phyloP scores from a whole-genome alignment of 2,888 invertebrate genomes.

The Acanthosoma haemorrhoidale region DNA sequence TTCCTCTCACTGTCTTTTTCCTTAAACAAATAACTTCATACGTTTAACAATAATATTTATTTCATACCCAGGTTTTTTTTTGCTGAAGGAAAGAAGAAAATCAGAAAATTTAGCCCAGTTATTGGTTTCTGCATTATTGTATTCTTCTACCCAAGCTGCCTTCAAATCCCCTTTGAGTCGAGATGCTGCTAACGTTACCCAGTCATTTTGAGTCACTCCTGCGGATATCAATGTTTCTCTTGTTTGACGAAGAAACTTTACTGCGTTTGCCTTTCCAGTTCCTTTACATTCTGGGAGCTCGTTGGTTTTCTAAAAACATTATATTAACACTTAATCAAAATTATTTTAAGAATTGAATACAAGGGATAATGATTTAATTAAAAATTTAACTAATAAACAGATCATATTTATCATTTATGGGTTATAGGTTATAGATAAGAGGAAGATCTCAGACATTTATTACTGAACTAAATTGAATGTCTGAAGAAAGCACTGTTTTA shows the following conservation, averaged over 20 bases:
- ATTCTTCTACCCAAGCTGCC: background rate
- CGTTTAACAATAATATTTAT: no score
- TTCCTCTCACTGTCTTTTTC: no score
- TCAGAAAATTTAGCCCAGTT: background rate
- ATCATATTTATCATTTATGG: no score
- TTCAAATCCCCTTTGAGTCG: background rate
- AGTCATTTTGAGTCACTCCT: background rate
- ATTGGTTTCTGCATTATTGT: background rate
- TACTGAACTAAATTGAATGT: no score
- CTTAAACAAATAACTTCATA: no score
- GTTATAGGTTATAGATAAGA: no score
- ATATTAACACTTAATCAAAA: background rate
- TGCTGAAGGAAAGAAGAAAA: no score
- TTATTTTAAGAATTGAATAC: background rate
- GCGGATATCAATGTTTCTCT: background rate
- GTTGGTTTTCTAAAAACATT: background rate
- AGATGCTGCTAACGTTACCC: background rate
- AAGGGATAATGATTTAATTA: background rate
- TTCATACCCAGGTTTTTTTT: no score
- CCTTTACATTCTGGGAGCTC: slow-evolving; percentile 7
- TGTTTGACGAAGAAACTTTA: background rate
- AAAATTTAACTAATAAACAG: no score
- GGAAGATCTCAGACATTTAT: no score
- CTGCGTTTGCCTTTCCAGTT: background rate
- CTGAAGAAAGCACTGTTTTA: no score